Percentiles rank a stretch among this genome's conserved stretches.
Conservation (phyloP, 2,888 invertebrate species). For the Melanotus villosus region DNA sequence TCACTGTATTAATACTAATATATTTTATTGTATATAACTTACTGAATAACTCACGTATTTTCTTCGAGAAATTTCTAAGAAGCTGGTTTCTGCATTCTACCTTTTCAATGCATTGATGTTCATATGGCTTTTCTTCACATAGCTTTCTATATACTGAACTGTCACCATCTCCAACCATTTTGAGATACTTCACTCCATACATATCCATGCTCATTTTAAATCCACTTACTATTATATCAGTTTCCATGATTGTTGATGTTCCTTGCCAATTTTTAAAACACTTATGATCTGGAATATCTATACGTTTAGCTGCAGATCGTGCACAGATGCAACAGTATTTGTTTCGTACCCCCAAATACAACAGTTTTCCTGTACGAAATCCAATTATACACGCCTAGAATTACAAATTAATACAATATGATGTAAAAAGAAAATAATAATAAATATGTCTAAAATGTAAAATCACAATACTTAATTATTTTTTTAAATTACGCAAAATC, state of each 20-base stretch:
- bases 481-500: too few relatives aligned
- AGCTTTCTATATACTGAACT: neutral
- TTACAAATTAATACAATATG: too few relatives aligned
- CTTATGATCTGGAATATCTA: neutral
- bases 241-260: slow-evolving; percentile 31
- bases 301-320: neutral
- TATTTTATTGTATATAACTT: too few relatives aligned
- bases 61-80: slow-evolving; percentile 30
- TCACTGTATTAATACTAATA: too few relatives aligned
- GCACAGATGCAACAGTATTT: slow-evolving; percentile 34
- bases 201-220: slow-evolving; percentile 11
- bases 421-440: too few relatives aligned
- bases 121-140: slow-evolving; percentile 3
- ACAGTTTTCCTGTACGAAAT: slow-evolving; percentile 7
- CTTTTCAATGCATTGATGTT: slow-evolving; percentile 19
- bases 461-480: too few relatives aligned
- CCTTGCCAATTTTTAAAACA: slow-evolving; percentile 36
- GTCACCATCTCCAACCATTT: slow-evolving; percentile 37
- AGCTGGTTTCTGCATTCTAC: slow-evolving; percentile 35
- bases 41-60: too few relatives aligned
- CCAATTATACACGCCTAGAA: too few relatives aligned
- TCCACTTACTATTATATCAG: slow-evolving; percentile 22
- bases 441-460: too few relatives aligned
- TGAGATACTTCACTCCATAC: slow-evolving; percentile 28
- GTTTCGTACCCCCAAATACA: slow-evolving; percentile 26